These are phyloP conservation scores for Spicauda simplicius DNA, from an alignment of 2,888 invertebrate genomes.

Conservation along the genomic window DNA sequence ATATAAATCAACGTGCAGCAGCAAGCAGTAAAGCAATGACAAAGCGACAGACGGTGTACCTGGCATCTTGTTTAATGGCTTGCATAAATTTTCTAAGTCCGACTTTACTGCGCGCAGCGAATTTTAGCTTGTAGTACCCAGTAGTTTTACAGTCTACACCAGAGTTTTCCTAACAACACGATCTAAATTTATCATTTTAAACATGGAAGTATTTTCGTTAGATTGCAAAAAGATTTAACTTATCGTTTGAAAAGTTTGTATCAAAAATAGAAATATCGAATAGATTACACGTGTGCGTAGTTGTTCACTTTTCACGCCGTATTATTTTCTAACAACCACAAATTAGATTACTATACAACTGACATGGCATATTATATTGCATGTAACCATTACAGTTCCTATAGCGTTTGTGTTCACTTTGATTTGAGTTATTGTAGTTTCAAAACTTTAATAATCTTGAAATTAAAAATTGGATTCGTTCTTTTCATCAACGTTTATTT, in stretches of 20 bases:
- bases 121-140: conserved; percentile 19
- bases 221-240: no score
- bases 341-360: conserved; percentile 31
- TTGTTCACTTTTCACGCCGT: conserved; percentile 23
- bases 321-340: conserved; percentile 23
- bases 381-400: conserved; percentile 17
- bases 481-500: conserved; percentile 30
- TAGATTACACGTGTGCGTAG: conserved; percentile 8
- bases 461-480: neutral
- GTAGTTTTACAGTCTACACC: conserved; percentile 22
- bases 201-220: no score
- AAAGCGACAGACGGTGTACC: conserved; percentile 33
- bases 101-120: conserved; percentile 28
- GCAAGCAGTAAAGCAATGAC: conserved; percentile 30
- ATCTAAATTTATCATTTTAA: no score
- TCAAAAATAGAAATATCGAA: conserved; percentile 6
- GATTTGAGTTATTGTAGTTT: conserved; percentile 13
- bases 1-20: conserved; percentile 34
- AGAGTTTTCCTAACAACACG: no score
- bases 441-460: neutral
- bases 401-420: conserved; percentile 9
- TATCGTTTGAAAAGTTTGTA: no score
- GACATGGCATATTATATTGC: conserved; percentile 24
- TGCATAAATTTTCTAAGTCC: conserved; percentile 36
- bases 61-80: conserved; percentile 31